A percentile compares a stretch with the other conserved stretches of the same genome.
Conservation (phyloP, 2,797 vertebrate species). For the Yasuhikotakia modesta region DNA sequence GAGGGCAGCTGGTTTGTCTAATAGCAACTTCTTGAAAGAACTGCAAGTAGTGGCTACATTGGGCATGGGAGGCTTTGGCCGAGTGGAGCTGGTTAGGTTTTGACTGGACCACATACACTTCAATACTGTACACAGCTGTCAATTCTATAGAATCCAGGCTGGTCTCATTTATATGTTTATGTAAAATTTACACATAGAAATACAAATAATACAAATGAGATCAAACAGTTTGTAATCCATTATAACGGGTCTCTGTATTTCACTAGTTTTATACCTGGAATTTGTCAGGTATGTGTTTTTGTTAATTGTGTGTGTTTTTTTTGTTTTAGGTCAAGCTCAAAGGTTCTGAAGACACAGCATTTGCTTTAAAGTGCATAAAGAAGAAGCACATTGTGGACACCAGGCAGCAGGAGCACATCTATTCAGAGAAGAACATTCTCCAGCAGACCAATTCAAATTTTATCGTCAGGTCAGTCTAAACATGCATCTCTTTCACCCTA, state of each 20-base stretch:
- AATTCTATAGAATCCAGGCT: not conserved
- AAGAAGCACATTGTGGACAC: slow-evolving; percentile 82
- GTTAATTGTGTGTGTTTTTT: slow-evolving; percentile 5
- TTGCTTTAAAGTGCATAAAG: slow-evolving; percentile 83
- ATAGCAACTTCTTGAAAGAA: slow-evolving; percentile 69
- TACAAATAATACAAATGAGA: too few relatives aligned
- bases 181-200: not conserved
- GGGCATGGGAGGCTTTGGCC: slow-evolving; percentile 81
- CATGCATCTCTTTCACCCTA: not conserved
- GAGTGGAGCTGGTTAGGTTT: slow-evolving; percentile 79
- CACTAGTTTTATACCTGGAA: not conserved
- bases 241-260: not conserved
- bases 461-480: slow-evolving; percentile 74
- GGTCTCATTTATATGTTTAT: not conserved
- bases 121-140: too few relatives aligned
- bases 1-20: slow-evolving; percentile 66
- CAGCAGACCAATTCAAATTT: slow-evolving; percentile 76
- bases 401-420: slow-evolving; percentile 81
- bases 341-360: slow-evolving; percentile 73
- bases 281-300: not conserved
- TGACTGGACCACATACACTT: not conserved
- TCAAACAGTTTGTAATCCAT: too few relatives aligned
- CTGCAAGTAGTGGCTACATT: slow-evolving; percentile 76
- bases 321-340: slow-evolving; percentile 75
- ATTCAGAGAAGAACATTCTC: slow-evolving; percentile 82